Conservation (phyloP, 1,140 invertebrate species). For the Lithobius niger region DNA sequence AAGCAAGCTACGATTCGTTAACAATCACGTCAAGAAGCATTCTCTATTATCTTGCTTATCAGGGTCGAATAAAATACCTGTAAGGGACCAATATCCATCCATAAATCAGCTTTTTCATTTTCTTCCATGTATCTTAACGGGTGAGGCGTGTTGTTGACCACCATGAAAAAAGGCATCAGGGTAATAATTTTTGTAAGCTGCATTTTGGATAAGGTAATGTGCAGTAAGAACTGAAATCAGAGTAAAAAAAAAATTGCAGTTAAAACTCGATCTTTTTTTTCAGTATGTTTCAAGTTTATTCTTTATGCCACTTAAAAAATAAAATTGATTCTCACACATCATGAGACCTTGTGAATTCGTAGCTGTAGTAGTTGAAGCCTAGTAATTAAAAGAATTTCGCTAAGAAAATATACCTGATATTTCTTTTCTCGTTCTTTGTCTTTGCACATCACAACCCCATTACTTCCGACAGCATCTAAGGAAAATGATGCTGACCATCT, state of each 20-base stretch:
- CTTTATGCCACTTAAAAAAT: not conserved
- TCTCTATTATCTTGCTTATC: no score
- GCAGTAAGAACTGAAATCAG: slow-evolving; percentile 30
- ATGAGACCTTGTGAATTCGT: no score
- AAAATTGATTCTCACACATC: not conserved
- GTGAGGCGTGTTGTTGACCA: slow-evolving; percentile 56
- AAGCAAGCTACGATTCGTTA: no score
- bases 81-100: slow-evolving; percentile 56
- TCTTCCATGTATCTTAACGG: slow-evolving; percentile 68
- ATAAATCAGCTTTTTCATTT: slow-evolving; percentile 66
- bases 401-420: slow-evolving; percentile 36
- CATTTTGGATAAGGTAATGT: slow-evolving; percentile 33
- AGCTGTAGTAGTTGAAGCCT: no score
- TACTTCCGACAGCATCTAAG: slow-evolving; percentile 40
- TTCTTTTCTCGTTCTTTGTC: slow-evolving; percentile 46
- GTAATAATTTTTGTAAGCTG: slow-evolving; percentile 71
- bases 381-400: no score
- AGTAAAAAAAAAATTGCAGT: not conserved
- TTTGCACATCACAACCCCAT: slow-evolving; percentile 55
- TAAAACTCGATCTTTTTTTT: no score
- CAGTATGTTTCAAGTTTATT: no score
- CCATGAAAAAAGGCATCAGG: slow-evolving; percentile 66
- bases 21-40: no score
- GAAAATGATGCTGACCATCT: slow-evolving; percentile 58
- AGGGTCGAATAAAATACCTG: no score